Evolutionary conservation across 2,797 vertebrate genomes (phyloP).

Genomic region (Lepus townsendii): DNA sequence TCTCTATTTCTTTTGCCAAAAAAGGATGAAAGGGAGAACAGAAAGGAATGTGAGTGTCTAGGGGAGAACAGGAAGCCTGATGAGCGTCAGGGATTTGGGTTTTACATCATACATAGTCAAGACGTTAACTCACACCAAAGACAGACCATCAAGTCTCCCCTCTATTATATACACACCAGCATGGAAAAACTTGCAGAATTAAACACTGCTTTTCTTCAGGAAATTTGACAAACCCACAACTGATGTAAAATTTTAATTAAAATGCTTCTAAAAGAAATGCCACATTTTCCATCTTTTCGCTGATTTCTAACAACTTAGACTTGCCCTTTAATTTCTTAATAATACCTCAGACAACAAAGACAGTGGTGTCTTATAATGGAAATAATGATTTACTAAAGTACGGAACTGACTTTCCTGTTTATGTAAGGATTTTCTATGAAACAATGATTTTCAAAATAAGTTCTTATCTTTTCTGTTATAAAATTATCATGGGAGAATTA

Average conservation of each 20-base stretch:
- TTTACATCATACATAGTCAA: conserved; percentile 53
- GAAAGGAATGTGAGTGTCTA: conserved; percentile 35
- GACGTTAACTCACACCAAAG: conserved; percentile 55
- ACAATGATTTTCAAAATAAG: conserved; percentile 60
- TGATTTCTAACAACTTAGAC: conserved; percentile 37
- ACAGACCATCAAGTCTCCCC: not conserved
- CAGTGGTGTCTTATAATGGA: not conserved
- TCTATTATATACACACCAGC: conserved; percentile 2
- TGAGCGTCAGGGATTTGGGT: conserved; percentile 1
- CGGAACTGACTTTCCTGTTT: conserved; percentile 22
- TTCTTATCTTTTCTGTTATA: conserved; percentile 51
- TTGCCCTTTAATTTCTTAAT: conserved; percentile 54
- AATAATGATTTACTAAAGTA: conserved; percentile 48
- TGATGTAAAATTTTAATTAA: conserved; percentile 19
- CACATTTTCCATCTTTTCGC: conserved; percentile 3
- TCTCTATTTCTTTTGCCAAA: conserved; percentile 52
- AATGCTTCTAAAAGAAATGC: conserved; percentile 21
- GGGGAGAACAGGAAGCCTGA: conserved; percentile 41
- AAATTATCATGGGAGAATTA: conserved; percentile 50
- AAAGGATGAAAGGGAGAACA: conserved; percentile 57
- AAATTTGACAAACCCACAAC: conserved; percentile 41
- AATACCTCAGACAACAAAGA: conserved; percentile 21
- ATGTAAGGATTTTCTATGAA: conserved; percentile 52
- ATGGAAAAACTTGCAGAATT: not conserved
- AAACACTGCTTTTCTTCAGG: not conserved